phyloP scores from a whole-genome alignment of 2,797 vertebrate species.

The Heteromormyrus szaboi region DNA sequence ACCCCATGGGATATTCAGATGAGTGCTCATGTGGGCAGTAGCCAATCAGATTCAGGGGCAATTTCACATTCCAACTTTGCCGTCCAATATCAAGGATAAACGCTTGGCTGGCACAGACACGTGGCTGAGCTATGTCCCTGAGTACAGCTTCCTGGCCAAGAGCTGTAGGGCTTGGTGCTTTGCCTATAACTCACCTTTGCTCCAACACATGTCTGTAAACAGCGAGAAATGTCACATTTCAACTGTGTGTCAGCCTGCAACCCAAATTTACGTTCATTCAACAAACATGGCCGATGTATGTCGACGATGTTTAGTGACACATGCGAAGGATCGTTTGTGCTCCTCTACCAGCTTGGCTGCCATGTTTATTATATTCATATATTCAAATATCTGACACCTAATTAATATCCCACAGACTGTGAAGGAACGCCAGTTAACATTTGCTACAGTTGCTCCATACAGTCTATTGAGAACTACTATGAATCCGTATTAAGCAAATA shows the following conservation, averaged over 20 bases:
- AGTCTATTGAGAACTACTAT: background rate
- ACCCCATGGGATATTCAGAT: conserved; percentile 24
- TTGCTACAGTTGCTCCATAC: conserved; percentile 9
- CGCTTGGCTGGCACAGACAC: conserved; percentile 30
- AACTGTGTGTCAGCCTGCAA: background rate
- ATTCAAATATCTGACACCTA: conserved; percentile 18
- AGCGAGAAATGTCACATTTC: background rate
- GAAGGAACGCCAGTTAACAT: background rate
- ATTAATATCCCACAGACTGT: conserved; percentile 24
- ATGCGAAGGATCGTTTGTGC: background rate
- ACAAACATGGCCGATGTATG: background rate
- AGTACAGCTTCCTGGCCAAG: conserved; percentile 20
- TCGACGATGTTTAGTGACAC: background rate
- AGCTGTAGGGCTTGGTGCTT: background rate
- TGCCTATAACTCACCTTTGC: background rate
- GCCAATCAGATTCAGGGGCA: background rate
- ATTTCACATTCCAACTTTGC: conserved; percentile 17
- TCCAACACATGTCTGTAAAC: background rate
- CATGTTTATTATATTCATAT: background rate
- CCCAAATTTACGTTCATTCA: background rate
- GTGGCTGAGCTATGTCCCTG: background rate
- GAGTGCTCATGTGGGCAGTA: conserved; percentile 23
- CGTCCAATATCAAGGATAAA: conserved; percentile 30
- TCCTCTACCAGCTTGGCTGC: background rate
- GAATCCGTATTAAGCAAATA: background rate